Evolutionary conservation across 2,113 vertebrate species (phyloP), one percentile per base, ranked within the genome.

Genomic region (Rhadina sibilatrix): DNA sequence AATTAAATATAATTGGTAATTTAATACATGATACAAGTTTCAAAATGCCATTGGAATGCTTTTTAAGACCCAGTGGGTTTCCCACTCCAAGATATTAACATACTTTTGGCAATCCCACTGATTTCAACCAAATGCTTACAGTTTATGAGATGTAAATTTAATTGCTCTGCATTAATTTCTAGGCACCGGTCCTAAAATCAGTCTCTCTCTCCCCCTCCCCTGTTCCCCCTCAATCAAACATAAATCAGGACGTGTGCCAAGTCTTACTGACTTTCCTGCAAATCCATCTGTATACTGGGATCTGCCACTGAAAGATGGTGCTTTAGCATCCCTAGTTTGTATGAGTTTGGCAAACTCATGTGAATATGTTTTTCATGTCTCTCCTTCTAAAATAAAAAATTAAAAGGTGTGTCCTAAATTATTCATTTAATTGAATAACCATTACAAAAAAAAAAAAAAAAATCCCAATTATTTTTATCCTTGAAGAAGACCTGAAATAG

Each of bases 141-240:
- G 84, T 95, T 97, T 96, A 95, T 93, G 92, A 96, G 84, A 95
- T 97, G 91, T 97, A 97, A 97, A 96, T 96, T 95, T 97, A 96
- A 95, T 96, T 95, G 94, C 96, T 97, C 94, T 95, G 94, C 94
- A 96, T 97, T 97, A 97, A 96, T 96, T 94, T 96, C 90, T 95
- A 96, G 93, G 93, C 92, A 96, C 79, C 1, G n/a, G 64, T 97
- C 96, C 95, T 97, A 93, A 96, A 96, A 96, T 93, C 96, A 95
- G 90, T 95, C 95, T 93, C 82, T 96, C 87, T 69, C 52, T 49
- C 90, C 76, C 93, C 93, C 91, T 94, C 94, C 95, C 72, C 52
- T 74, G 11, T 4, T 90, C 94, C 93, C 94, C 95, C 96, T 94
- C 94, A 54, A 50, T 95, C 94, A 97, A 96, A 83, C 95, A 97